These are phyloP conservation scores for Neosilurus hyrtlii DNA, from an alignment of 2,797 vertebrate species.

Conservation along the genomic window DNA sequence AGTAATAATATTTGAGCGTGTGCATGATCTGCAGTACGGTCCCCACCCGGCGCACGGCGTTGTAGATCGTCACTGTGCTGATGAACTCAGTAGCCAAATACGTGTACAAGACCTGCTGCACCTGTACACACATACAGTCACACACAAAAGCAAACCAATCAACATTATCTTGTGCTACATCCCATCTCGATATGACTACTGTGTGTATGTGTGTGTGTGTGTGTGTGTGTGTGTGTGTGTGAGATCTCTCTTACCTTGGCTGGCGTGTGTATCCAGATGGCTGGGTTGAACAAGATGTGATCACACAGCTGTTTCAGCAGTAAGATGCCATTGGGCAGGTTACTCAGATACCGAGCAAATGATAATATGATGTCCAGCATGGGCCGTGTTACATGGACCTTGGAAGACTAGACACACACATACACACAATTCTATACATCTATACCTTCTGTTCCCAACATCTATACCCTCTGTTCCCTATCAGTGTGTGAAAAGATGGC, in stretches of 20 bases:
- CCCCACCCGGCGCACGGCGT: conserved; percentile 89
- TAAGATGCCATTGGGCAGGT: conserved; percentile 87
- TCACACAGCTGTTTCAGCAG: conserved; percentile 97
- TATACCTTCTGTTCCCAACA: background rate
- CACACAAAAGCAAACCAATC: conserved; percentile 27
- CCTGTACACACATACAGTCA: conserved; percentile 67
- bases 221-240: background rate
- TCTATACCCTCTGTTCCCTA: background rate
- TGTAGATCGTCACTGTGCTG: conserved; percentile 94
- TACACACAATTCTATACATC: conserved; percentile 8
- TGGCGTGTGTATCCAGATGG: conserved; percentile 96
- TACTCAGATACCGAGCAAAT: conserved; percentile 95
- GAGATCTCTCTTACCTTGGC: conserved; percentile 79
- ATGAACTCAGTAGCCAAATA: conserved; percentile 96
- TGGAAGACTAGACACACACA: conserved; percentile 83
- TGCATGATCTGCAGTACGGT: conserved; percentile 96
- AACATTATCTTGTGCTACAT: background rate
- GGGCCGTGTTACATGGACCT: conserved; percentile 86
- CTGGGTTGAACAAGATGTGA: conserved; percentile 94
- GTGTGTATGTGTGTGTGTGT: conserved; percentile 13
- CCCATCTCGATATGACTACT: background rate
- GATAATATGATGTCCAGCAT: conserved; percentile 92
- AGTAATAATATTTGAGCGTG: conserved; percentile 95
- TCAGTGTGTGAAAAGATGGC: background rate
- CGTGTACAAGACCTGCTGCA: conserved; percentile 90